Evolutionary conservation across 2,113 vertebrate species (phyloP), one percentile per base, ranked within the genome.

Genomic region (Platycercus adscitus): DNA sequence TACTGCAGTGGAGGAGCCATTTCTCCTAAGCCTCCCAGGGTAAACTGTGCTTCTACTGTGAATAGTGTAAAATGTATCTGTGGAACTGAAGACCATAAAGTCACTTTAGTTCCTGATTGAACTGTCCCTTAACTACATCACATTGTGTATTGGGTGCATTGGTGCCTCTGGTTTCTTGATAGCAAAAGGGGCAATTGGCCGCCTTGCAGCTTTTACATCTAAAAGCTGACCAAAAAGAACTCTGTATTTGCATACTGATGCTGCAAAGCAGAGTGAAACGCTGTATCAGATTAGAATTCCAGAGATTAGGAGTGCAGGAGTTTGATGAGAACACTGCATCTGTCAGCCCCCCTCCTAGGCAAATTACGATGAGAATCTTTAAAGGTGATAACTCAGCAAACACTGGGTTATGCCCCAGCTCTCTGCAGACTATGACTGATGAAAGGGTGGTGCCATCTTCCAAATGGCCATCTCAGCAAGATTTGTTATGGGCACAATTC

Each of bases 1-100:
- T 99, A 98, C 95, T 99, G 99, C 79, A 94, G 86, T 21, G 92
- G 55, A 16, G 98, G 98, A 78, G 95, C 98, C 12, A 25, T 96
- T 81, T 98, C 73, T 97, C 98, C 93, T 97, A 98, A 39, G 93
- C 96, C 93, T 94, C 93, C 80, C 72, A 91, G 24, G 73, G 96
- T 97, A 91, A 91, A 82, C 25, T 58, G n/a, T 79, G 15, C 13
- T 46, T 19, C 28, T 20, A 52, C 10, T 31, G 15, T 31, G 43
- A 81, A 26, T 33, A 2, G 18, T 23, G 16, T 21, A 17, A 64
- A 85, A 53, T 7, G 3, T 17, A 6, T 24, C 37, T 64, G 39
- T 39, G 24, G 31, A 71, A 26, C 26, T 17, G 21, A 29, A 46
- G 17, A 24, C 41, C 8, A 1, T 26, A 9, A 70, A 44, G 39